Evolutionary conservation across 2,113 vertebrate species (phyloP).

Genomic region (Esox niger): DNA sequence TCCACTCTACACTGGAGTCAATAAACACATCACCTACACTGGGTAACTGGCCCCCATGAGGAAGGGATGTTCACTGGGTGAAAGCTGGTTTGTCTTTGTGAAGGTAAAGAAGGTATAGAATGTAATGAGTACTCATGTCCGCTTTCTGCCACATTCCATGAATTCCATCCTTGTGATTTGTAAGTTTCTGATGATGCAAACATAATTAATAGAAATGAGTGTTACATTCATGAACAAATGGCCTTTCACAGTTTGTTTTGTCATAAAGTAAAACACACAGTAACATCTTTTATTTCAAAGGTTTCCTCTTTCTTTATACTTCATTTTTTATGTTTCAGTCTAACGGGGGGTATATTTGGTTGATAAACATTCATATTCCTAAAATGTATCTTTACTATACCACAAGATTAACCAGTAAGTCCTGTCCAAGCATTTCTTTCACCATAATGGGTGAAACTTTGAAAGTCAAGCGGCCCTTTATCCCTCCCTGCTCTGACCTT

Average conservation of each 20-base stretch:
- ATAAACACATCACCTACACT: constrained; percentile 68
- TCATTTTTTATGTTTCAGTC: not conserved
- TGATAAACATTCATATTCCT: not conserved
- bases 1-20: constrained; percentile 70
- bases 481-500: constrained; percentile 83
- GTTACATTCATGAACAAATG: too few relatives aligned
- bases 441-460: constrained; percentile 75
- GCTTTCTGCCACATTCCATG: too few relatives aligned
- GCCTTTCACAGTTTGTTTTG: too few relatives aligned
- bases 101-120: not conserved
- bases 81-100: not conserved
- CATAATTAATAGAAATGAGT: too few relatives aligned
- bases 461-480: constrained; percentile 87
- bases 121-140: too few relatives aligned
- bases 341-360: too few relatives aligned
- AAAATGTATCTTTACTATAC: not conserved
- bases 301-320: not conserved
- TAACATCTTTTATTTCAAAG: too few relatives aligned
- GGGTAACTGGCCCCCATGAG: not conserved
- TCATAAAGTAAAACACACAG: too few relatives aligned
- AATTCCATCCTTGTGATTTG: too few relatives aligned
- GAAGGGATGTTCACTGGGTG: not conserved
- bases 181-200: too few relatives aligned
- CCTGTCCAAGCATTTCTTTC: not conserved
- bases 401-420: not conserved